Conservation (phyloP, 2,888 invertebrate species). For the Falcaria lacertinaria region DNA sequence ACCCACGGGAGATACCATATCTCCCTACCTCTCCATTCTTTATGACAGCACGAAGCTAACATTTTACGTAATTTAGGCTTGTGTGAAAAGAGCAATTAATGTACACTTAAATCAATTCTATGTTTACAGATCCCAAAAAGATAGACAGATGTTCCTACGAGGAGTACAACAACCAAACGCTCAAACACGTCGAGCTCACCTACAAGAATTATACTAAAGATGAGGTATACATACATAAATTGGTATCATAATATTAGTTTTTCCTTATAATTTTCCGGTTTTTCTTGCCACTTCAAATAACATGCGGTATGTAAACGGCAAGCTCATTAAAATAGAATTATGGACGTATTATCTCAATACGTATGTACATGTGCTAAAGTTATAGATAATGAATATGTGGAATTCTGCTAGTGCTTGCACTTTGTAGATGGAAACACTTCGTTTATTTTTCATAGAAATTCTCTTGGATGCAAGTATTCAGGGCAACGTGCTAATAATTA, state of each 20-base stretch:
- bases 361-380: not conserved
- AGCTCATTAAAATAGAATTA: not conserved
- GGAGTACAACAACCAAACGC: conserved; percentile 84
- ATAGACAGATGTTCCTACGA: conserved; percentile 87
- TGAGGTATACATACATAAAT: conserved; percentile 51
- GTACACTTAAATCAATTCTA: conserved; percentile 2
- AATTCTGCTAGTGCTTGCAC: not conserved
- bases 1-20: no score
- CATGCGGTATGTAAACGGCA: not conserved
- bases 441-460: no score
- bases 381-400: no score
- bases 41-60: no score
- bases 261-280: conserved; percentile 16
- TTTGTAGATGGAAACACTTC: no score
- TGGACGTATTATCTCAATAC: not conserved
- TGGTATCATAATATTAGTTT: conserved; percentile 10
- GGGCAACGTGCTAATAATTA: no score
- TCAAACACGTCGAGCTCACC: conserved; percentile 81
- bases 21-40: no score
- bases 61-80: no score
- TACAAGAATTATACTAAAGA: conserved; percentile 70
- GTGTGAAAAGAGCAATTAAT: no score
- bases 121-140: conserved; percentile 62
- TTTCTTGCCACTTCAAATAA: conserved; percentile 10
- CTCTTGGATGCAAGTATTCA: no score